Conservation (phyloP, 53 echinoderm and acorn worm genomes). For the Paelopatides confundens region DNA sequence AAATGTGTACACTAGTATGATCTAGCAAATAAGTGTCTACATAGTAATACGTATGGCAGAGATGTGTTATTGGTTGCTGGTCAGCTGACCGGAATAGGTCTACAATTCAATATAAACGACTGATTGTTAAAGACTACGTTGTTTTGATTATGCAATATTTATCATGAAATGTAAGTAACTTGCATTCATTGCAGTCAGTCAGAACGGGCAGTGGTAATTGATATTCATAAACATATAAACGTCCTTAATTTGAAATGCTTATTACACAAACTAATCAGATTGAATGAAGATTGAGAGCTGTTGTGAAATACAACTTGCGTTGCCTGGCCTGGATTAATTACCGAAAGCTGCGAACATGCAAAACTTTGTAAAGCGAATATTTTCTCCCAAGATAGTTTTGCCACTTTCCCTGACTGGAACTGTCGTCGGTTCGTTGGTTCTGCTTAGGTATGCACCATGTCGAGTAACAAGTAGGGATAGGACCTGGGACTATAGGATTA, state of each 20-base stretch:
- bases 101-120: neutral
- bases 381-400: slow-evolving; percentile 7
- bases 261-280: too few relatives aligned
- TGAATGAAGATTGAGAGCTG: too few relatives aligned
- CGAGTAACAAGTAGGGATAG: too few relatives aligned
- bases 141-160: slow-evolving; percentile 35
- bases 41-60: neutral
- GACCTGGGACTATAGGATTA: too few relatives aligned
- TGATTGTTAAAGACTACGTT: neutral
- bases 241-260: too few relatives aligned
- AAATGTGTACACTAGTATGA: neutral
- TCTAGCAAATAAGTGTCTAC: neutral
- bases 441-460: neutral
- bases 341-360: slow-evolving; percentile 6
- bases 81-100: neutral
- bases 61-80: neutral
- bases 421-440: neutral
- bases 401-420: neutral
- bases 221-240: too few relatives aligned
- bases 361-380: slow-evolving; percentile 13
- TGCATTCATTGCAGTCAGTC: too few relatives aligned
- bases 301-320: too few relatives aligned
- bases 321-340: neutral
- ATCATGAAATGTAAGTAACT: too few relatives aligned
- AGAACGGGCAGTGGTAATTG: too few relatives aligned